A percentile compares a stretch with the other conserved stretches of the same genome.
These are phyloP conservation scores for Tridacna gigas DNA, from an alignment of 2,888 invertebrate genomes.

Conservation along the genomic window DNA sequence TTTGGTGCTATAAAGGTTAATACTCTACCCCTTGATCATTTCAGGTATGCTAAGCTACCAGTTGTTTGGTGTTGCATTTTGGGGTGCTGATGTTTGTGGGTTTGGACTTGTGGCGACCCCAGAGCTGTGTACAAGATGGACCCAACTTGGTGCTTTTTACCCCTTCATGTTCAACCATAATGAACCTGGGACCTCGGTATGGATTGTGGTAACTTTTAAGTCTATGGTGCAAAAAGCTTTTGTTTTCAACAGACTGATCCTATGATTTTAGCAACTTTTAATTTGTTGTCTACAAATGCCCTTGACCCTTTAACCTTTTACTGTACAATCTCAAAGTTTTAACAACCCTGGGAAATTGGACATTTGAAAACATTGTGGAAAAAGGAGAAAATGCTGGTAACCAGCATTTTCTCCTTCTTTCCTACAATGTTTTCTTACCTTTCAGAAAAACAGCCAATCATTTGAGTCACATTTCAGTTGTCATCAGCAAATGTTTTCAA, in stretches of 20 bases:
- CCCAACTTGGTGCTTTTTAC: slow-evolving; percentile 84
- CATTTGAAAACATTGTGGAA: neutral
- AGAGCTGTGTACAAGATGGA: slow-evolving; percentile 84
- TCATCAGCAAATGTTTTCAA: too few species aligned
- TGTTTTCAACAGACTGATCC: too few species aligned
- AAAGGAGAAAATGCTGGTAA: neutral
- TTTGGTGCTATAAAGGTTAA: too few species aligned
- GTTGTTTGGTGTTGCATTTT: slow-evolving; percentile 83
- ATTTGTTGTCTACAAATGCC: too few species aligned
- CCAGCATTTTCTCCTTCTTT: neutral
- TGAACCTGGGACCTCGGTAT: slow-evolving; percentile 60
- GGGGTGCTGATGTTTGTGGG: slow-evolving; percentile 84
- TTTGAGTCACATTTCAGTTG: too few species aligned
- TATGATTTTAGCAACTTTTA: too few species aligned
- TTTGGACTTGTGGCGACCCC: slow-evolving; percentile 80
- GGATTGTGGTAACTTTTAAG: neutral
- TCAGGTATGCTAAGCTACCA: slow-evolving; percentile 87
- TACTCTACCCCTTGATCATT: too few species aligned
- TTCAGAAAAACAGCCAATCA: too few species aligned
- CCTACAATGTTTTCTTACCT: neutral
- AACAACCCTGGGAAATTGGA: too few species aligned
- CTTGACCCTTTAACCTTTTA: too few species aligned
- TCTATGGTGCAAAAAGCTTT: too few species aligned
- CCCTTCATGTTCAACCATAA: slow-evolving; percentile 85
- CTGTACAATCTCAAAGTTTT: too few species aligned